These are phyloP conservation scores for Cyanoramphus novaezelandiae DNA, from an alignment of 2,113 vertebrate genomes.

Conservation along the genomic window DNA sequence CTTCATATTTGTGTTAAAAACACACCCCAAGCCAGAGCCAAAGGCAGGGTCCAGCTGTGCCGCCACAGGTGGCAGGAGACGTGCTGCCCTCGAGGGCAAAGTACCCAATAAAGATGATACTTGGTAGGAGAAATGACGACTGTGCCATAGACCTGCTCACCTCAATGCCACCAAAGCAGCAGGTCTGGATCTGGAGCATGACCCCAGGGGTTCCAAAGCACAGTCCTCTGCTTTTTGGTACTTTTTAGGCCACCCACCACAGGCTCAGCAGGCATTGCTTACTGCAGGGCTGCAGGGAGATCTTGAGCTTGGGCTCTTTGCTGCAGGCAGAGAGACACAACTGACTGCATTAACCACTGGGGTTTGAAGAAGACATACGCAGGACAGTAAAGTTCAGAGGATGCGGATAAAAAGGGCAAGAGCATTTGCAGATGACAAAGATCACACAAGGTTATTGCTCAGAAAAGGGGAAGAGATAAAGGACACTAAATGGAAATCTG, in stretches of 20 bases:
- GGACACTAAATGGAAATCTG: constrained; percentile 34
- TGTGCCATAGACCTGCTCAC: background rate
- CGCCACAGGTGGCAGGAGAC: background rate
- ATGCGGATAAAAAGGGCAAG: background rate
- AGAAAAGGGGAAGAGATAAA: constrained; percentile 26
- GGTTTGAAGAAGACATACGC: background rate
- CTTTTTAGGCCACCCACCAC: background rate
- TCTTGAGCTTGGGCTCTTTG: background rate
- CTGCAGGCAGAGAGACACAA: background rate
- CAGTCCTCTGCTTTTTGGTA: background rate
- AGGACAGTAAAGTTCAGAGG: background rate
- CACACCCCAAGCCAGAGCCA: background rate
- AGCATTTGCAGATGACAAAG: background rate
- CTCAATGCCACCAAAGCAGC: background rate
- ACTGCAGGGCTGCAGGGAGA: background rate
- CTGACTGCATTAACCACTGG: background rate
- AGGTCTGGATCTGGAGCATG: background rate
- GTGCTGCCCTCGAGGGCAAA: rapidly evolving
- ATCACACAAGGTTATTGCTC: background rate
- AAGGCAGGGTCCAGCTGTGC: background rate
- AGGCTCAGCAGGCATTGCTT: background rate
- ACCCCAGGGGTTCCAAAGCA: background rate
- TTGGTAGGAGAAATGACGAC: background rate
- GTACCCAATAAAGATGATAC: background rate
- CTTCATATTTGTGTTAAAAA: background rate